Evolutionary conservation across 2,797 vertebrate genomes (phyloP).

Genomic region (Neopelma chrysocephalum): DNA sequence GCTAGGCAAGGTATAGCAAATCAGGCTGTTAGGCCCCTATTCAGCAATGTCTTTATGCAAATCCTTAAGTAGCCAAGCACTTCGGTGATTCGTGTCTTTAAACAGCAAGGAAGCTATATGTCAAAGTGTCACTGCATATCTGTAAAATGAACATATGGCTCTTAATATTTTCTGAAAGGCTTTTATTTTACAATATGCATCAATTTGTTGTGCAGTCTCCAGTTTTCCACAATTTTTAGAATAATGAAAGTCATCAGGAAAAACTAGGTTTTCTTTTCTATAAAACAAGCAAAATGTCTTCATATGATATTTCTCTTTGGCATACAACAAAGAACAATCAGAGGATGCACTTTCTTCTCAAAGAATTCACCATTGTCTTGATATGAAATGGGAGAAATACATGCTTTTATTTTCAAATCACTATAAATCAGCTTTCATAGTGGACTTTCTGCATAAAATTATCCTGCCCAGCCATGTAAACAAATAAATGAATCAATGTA

Average conservation of each 20-base stretch:
- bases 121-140: not conserved
- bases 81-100: not conserved
- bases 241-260: not conserved
- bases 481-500: constrained; percentile 55
- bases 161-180: constrained; percentile 33
- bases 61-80: not conserved
- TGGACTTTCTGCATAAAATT: constrained; percentile 31
- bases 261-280: not conserved
- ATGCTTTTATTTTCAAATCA: constrained; percentile 10
- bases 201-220: not conserved
- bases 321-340: not conserved
- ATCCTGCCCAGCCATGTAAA: constrained; percentile 22
- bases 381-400: constrained; percentile 2
- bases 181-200: constrained; percentile 17
- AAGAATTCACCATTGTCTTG: not conserved
- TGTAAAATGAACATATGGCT: constrained; percentile 13
- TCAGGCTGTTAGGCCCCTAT: not conserved
- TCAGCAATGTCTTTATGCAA: not conserved
- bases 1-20: not conserved
- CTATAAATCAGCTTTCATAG: not conserved
- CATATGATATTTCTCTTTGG: not conserved
- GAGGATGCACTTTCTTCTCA: not conserved
- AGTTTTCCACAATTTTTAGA: constrained; percentile 39
- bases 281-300: not conserved
- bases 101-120: constrained; percentile 9